Evolutionary conservation across 1,140 invertebrate genomes (phyloP), one percentile per base, ranked within the genome.

Genomic region (Drosophila pachea): DNA sequence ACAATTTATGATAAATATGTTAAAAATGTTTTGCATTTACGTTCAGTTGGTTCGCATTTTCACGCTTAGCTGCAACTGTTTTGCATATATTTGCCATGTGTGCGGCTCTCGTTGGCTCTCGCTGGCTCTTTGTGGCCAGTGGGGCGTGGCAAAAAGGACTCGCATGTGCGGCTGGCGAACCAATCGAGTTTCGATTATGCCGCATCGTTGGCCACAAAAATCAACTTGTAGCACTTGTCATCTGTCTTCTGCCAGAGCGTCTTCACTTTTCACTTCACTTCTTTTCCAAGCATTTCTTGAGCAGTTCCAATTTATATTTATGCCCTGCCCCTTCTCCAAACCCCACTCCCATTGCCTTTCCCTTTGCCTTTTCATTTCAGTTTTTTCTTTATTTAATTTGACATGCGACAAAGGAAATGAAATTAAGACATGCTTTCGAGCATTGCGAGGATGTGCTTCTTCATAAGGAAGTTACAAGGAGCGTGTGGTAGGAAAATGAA

Each of bases 401-500:
- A 58, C 63, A 66, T 35, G 68, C 56, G 53, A 53, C 32, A 59
- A 63, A 78, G 59, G 63, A 73, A 63, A 78, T 75, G 69, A 73
- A 81, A 79, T 79, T 81, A 81, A 79, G 73, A 70, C 65, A 59
- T 50, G 63, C 47, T 58, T 49, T 42, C 49, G 63, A 42, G 12
- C 49, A 58, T 48, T n/a, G 12, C 8, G 22, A 22, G 22, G 22
- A 36, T 47, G 31, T 54, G 16, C 33, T 47, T 22, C 22, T 22
- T 53, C 48, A 32, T 12, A n/a, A 35, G 48, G 40, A 31, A 50
- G 53, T 62, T 32, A 35, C 33, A 43, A 68, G 64, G 53, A 5
- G 38, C 42, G 50, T 76, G 70, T 74, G 68, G 77, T 74, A 75
- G 68, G 56, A 78, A 22, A 83, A 82, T 65, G 67, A 78, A 78